Percentiles rank a stretch among this genome's conserved stretches.
phyloP scores from a whole-genome alignment of 2,113 vertebrate species.

The Dromiciops gliroides region DNA sequence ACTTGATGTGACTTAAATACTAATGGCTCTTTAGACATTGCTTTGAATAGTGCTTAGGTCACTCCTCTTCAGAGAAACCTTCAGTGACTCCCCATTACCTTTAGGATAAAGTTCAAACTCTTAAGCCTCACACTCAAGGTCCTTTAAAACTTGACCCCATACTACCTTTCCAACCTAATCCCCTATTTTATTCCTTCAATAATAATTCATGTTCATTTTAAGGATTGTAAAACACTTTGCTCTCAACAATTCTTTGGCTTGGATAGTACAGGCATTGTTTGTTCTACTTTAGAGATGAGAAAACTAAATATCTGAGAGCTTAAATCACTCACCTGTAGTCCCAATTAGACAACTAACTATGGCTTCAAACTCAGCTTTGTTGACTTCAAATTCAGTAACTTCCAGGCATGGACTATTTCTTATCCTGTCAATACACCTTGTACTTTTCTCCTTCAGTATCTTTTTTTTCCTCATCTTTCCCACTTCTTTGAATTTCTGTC shows the following conservation, averaged over 20 bases:
- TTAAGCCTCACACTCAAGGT: neutral
- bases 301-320: neutral
- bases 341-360: neutral
- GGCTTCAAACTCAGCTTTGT: neutral
- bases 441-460: neutral
- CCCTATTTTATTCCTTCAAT: neutral
- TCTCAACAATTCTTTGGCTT: neutral
- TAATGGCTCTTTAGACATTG: neutral
- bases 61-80: neutral
- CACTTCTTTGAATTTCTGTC: neutral
- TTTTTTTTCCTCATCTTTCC: neutral
- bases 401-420: neutral
- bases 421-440: neutral
- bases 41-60: neutral
- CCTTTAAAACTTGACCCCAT: neutral
- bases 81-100: neutral
- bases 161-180: neutral
- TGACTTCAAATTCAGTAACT: neutral
- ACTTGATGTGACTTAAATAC: neutral
- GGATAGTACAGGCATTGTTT: neutral
- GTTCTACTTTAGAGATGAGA: neutral
- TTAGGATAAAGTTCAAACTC: neutral
- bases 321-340: neutral
- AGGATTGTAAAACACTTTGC: neutral
- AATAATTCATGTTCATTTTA: neutral